Evolutionary conservation across 2,888 invertebrate genomes (phyloP).

Genomic region (Tetranychus truncatus): DNA sequence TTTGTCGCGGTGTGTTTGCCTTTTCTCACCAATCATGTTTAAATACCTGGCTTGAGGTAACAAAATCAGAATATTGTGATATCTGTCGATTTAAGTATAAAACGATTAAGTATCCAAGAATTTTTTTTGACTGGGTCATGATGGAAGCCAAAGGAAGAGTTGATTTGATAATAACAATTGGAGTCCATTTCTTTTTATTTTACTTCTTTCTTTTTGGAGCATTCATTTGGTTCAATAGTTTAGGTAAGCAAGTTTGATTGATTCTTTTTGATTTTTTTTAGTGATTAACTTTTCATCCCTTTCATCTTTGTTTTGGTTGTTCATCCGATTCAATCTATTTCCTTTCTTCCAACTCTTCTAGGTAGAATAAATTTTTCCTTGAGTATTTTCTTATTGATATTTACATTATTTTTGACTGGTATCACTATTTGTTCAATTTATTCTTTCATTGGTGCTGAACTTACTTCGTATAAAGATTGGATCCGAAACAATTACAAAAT

Average conservation of each 20-base stretch:
- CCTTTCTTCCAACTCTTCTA: neutral
- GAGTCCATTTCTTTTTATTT: neutral
- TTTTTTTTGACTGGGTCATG: neutral
- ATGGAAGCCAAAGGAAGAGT: neutral
- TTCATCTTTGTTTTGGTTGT: too few relatives aligned
- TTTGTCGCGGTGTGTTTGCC: slow-evolving; percentile 11
- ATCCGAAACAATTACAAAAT: neutral
- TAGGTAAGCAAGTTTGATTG: neutral
- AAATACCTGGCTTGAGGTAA: slow-evolving; percentile 2
- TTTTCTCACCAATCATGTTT: slow-evolving; percentile 5
- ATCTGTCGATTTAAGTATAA: slow-evolving; percentile 10
- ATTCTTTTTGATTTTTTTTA: neutral
- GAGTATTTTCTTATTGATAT: neutral
- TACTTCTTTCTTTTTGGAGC: neutral
- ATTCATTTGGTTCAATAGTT: neutral
- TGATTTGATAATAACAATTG: neutral
- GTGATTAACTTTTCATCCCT: too few relatives aligned
- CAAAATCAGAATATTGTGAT: slow-evolving; percentile 6
- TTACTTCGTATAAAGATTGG: neutral
- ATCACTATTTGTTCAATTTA: neutral
- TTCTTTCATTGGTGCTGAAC: neutral
- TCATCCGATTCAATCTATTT: neutral
- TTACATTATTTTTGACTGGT: neutral
- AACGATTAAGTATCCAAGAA: neutral
- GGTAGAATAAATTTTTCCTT: neutral